These are phyloP conservation scores for Poecilia velifera DNA, from an alignment of 2,797 vertebrate species.

Conservation along the genomic window DNA sequence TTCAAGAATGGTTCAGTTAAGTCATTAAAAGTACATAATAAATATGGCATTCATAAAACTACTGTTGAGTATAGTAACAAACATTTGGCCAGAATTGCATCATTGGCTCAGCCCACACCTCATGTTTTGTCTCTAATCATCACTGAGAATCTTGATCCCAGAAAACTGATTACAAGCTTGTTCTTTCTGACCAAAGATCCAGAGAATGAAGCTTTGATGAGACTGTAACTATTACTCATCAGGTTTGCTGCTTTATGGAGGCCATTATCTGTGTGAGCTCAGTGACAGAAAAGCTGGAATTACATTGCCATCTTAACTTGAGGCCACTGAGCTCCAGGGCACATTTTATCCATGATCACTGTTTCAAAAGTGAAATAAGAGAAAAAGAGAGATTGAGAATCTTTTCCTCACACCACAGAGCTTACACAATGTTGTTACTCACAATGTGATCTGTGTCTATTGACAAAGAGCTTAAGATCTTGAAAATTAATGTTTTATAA, in stretches of 20 bases:
- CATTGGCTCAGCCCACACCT: neutral
- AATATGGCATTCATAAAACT: neutral
- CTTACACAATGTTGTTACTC: neutral
- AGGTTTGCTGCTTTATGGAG: slow-evolving; percentile 67
- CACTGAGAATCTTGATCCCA: slow-evolving; percentile 78
- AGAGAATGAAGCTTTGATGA: slow-evolving; percentile 81
- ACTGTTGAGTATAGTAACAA: neutral
- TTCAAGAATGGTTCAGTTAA: neutral
- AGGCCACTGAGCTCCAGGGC: neutral
- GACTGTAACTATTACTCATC: slow-evolving; percentile 72
- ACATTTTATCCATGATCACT: neutral
- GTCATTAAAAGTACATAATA: neutral
- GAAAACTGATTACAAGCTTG: slow-evolving; percentile 77
- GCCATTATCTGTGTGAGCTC: neutral
- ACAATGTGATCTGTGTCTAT: neutral
- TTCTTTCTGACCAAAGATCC: slow-evolving; percentile 74
- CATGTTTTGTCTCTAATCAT: slow-evolving; percentile 61
- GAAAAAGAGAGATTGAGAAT: neutral
- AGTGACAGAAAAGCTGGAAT: neutral
- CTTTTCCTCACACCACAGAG: neutral
- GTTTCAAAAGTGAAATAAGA: neutral
- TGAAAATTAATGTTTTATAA: neutral
- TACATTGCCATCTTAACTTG: neutral
- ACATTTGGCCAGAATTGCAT: neutral
- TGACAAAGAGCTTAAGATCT: neutral